Percentiles rank a stretch among this genome's conserved stretches.
Evolutionary conservation across 2,113 vertebrate species (phyloP).

Genomic region (Chaetodon auriga): DNA sequence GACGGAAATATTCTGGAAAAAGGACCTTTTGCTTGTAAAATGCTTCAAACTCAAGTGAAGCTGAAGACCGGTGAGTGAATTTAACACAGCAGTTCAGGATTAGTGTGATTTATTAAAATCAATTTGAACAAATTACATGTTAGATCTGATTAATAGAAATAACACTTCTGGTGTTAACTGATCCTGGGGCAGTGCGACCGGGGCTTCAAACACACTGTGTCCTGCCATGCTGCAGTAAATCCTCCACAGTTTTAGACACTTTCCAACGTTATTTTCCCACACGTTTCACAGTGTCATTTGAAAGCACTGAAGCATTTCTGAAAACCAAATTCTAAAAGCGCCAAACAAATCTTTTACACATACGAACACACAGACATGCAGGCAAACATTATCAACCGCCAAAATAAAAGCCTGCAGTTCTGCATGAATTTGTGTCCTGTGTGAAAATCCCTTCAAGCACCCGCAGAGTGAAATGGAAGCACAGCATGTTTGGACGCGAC

Average conservation of each 20-base stretch:
- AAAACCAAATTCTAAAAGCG: slow-evolving; percentile 6
- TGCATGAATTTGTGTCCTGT: background rate
- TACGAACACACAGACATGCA: background rate
- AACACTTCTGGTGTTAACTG: too few relatives aligned
- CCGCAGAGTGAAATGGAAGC: slow-evolving; percentile 13
- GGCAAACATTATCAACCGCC: background rate
- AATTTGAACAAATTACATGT: background rate
- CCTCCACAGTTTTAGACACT: background rate
- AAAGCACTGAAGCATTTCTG: background rate
- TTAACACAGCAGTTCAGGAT: background rate
- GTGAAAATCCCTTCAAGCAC: slow-evolving; percentile 14
- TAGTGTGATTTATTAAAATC: too few relatives aligned
- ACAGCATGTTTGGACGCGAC: slow-evolving; percentile 1
- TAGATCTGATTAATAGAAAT: background rate
- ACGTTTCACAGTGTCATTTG: slow-evolving; percentile 3
- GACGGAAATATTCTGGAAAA: background rate
- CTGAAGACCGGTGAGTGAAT: too few relatives aligned
- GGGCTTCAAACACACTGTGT: background rate
- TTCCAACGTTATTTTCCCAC: background rate
- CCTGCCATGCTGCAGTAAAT: background rate
- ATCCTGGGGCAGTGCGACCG: background rate
- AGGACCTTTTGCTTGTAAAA: background rate
- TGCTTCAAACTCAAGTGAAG: too few relatives aligned
- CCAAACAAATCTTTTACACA: background rate
- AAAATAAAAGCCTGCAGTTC: slow-evolving; percentile 13